These are phyloP conservation scores for Carassius carassius DNA, from an alignment of 2,113 vertebrate genomes.

Conservation along the genomic window DNA sequence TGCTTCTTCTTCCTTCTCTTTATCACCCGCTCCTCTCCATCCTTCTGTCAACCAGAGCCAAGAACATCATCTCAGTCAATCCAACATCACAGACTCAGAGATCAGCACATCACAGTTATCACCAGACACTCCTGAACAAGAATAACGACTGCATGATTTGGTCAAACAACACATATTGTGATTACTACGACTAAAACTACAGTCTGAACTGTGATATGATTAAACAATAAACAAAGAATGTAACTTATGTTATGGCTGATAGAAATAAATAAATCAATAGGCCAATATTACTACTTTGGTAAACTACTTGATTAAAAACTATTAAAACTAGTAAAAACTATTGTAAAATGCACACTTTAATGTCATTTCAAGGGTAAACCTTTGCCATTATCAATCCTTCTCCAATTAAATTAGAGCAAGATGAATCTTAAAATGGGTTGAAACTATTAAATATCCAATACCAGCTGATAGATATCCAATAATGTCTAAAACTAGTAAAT, in stretches of 20 bases:
- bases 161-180: background rate
- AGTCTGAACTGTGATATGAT: background rate
- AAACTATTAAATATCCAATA: background rate
- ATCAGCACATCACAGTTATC: background rate
- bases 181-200: background rate
- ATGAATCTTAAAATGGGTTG: background rate
- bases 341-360: background rate
- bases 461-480: background rate
- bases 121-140: background rate
- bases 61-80: background rate
- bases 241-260: background rate
- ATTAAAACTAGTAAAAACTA: background rate
- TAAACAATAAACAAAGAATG: background rate
- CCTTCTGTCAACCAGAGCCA: conserved; percentile 74
- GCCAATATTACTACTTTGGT: background rate
- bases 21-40: conserved; percentile 85
- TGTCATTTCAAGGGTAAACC: background rate
- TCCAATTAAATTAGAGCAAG: background rate
- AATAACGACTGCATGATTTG: background rate
- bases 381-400: background rate
- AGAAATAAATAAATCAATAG: background rate
- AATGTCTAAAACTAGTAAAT: background rate
- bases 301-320: background rate
- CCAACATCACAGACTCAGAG: background rate
- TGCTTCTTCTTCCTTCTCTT: conserved; percentile 94